Conservation (phyloP, 2,888 invertebrate genomes). For the Rhaphigaster nebulosa region DNA sequence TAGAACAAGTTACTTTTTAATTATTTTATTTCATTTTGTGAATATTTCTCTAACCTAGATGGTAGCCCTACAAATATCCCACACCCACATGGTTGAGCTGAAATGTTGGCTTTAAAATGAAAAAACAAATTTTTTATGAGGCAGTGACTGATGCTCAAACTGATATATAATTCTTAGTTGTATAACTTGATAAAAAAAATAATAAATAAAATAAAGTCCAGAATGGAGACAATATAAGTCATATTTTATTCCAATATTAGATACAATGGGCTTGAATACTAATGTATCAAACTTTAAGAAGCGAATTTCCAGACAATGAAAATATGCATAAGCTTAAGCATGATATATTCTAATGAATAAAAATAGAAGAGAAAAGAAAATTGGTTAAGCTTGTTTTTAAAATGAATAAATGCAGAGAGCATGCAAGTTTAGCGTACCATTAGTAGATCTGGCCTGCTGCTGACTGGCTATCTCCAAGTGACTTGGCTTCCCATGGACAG, state of each 20-base stretch:
- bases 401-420: slow-evolving; percentile 37
- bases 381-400: background rate
- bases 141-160: background rate
- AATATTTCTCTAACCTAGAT: too few relatives aligned
- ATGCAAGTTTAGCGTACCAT: slow-evolving; percentile 74
- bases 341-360: slow-evolving; percentile 2
- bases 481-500: slow-evolving; percentile 79
- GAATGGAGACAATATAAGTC: too few relatives aligned
- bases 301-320: background rate
- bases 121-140: too few relatives aligned
- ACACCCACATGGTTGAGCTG: too few relatives aligned
- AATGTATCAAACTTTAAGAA: background rate
- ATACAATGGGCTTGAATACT: background rate
- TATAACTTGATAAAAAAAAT: background rate
- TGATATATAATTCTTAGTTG: too few relatives aligned
- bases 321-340: background rate
- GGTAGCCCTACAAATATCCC: too few relatives aligned
- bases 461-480: slow-evolving; percentile 79
- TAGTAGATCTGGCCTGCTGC: slow-evolving; percentile 79
- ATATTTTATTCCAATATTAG: background rate
- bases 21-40: too few relatives aligned
- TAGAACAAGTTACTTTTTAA: too few relatives aligned
- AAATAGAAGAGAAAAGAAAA: background rate
- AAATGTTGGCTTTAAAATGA: too few relatives aligned
- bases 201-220: too few relatives aligned